phyloP scores from a whole-genome alignment of 2,113 vertebrate genomes.

The Lagenorhynchus albirostris region DNA sequence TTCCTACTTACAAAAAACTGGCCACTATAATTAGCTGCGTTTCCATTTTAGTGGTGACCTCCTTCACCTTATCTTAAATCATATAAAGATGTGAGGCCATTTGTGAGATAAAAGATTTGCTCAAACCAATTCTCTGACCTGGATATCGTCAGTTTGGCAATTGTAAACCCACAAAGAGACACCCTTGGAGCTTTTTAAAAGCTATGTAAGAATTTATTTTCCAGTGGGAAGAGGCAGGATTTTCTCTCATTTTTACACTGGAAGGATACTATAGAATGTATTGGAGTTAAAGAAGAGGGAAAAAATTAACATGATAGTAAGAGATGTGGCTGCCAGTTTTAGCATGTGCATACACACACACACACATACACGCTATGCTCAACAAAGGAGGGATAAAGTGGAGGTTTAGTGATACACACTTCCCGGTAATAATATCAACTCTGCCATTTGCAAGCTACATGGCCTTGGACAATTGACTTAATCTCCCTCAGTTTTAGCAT shows the following conservation, averaged over 20 bases:
- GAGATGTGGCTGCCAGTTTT: not conserved
- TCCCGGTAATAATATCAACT: not conserved
- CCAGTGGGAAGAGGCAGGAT: not conserved
- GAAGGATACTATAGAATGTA: not conserved
- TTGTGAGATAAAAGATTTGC: conserved; percentile 15
- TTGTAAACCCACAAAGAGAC: conserved; percentile 32
- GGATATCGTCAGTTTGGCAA: not conserved
- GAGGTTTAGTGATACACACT: not conserved
- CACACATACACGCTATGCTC: too few relatives aligned
- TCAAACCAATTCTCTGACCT: not conserved
- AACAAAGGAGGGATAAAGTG: not conserved
- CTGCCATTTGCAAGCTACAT: not conserved
- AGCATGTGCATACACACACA: fast-evolving
- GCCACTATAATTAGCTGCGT: conserved; percentile 36
- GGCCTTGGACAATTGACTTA: not conserved
- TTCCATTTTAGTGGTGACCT: conserved; percentile 32
- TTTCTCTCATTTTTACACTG: not conserved
- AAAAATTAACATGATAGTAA: not conserved
- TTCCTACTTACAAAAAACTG: conserved; percentile 20
- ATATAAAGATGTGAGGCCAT: conserved; percentile 2
- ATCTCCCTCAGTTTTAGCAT: not conserved
- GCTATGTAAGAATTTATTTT: not conserved
- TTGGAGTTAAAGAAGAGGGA: not conserved
- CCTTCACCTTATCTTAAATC: conserved; percentile 33
- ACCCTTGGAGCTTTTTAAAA: not conserved